A percentile compares a stretch with the other conserved stretches of the same genome.
Evolutionary conservation across 2,113 vertebrate genomes (phyloP).

Genomic region (Muntiacus muntjak): DNA sequence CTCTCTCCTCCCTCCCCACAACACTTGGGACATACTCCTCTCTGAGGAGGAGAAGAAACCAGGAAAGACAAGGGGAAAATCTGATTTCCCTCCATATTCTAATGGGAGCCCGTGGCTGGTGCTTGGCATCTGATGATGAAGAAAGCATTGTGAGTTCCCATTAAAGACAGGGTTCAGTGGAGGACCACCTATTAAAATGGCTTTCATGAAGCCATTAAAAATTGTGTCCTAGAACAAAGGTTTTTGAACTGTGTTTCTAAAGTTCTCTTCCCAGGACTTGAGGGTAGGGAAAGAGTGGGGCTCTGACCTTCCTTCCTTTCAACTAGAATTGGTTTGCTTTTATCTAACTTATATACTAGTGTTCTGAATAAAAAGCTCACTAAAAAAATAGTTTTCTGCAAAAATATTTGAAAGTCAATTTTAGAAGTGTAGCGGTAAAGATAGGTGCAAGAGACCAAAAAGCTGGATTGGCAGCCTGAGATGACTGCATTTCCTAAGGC

Average conservation of each 20-base stretch:
- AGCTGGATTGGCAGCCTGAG: background rate
- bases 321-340: background rate
- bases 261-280: background rate
- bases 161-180: constrained; percentile 10
- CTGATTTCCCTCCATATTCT: background rate
- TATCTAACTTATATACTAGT: background rate
- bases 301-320: background rate
- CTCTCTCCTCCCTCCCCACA: background rate
- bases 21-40: background rate
- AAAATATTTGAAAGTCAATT: constrained; percentile 5
- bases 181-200: background rate
- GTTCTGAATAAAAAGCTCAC: background rate
- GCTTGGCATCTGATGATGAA: background rate
- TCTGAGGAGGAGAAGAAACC: background rate
- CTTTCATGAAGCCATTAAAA: constrained; percentile 48
- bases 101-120: background rate
- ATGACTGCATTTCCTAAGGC: background rate
- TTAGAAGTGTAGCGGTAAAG: background rate
- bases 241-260: constrained; percentile 12
- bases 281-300: background rate
- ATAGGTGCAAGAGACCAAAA: background rate
- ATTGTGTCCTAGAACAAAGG: background rate
- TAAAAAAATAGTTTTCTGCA: background rate
- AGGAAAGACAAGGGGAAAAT: background rate
- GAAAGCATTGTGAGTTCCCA: constrained; percentile 12